These are phyloP conservation scores for Taphrorychus bicolor DNA, from an alignment of 2,888 invertebrate genomes.

Conservation along the genomic window DNA sequence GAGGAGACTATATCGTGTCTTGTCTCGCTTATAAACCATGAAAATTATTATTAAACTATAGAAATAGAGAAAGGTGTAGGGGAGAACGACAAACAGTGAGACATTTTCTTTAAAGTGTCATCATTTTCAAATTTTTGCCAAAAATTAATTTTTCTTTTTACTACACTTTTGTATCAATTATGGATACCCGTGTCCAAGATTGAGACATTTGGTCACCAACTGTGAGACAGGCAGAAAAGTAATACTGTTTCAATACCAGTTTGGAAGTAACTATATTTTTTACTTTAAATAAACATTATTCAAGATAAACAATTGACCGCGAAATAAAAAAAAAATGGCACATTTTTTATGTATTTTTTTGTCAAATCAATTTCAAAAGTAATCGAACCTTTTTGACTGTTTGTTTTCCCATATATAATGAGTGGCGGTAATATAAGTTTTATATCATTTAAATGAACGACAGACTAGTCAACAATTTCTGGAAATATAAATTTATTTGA, in stretches of 20 bases:
- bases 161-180: background rate
- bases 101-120: background rate
- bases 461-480: conserved; percentile 26
- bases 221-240: background rate
- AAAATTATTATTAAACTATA: no score
- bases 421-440: conserved; percentile 29
- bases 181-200: background rate
- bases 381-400: conserved; percentile 8
- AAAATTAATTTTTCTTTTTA: background rate
- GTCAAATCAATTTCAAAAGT: conserved; percentile 16
- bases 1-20: no score
- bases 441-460: no score
- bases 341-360: no score
- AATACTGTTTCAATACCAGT: no score
- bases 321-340: no score
- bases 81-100: background rate
- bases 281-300: no score
- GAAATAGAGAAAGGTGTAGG: background rate
- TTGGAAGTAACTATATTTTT: no score
- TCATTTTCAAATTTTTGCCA: background rate
- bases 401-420: conserved; percentile 17
- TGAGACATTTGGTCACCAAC: background rate
- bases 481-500: conserved; percentile 29
- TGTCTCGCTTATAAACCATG: no score
- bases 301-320: no score